Evolutionary conservation across 1,140 invertebrate genomes (phyloP).

Genomic region (Brachionus rubens): DNA sequence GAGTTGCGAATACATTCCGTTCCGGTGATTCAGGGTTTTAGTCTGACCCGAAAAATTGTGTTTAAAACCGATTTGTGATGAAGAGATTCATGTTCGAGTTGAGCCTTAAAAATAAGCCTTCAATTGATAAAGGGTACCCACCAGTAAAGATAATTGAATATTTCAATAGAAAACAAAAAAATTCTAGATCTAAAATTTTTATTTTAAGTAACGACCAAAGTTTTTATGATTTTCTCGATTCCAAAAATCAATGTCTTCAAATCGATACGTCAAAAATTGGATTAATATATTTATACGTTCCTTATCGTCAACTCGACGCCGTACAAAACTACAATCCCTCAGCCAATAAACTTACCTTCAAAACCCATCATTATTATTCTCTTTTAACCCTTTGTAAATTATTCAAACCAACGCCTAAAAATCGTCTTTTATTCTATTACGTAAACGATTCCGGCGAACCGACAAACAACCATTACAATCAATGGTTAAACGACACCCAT

Average conservation of each 20-base stretch:
- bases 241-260: neutral
- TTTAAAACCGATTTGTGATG: no score
- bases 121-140: no score
- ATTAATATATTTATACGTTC: neutral
- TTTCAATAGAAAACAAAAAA: no score
- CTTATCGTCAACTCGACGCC: neutral
- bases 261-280: neutral
- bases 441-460: neutral
- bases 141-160: no score
- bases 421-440: constrained; percentile 28
- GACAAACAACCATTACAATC: constrained; percentile 28
- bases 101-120: no score
- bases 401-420: constrained; percentile 3
- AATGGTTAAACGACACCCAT: constrained; percentile 23
- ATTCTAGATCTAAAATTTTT: no score
- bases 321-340: neutral
- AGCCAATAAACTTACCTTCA: neutral
- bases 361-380: constrained; percentile 33
- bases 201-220: no score
- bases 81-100: no score
- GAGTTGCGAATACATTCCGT: no score
- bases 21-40: no score
- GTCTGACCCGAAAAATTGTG: no score
- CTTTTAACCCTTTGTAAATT: constrained; percentile 9
- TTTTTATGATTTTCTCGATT: no score